Evolutionary conservation across 2,888 invertebrate genomes (phyloP).

Genomic region (Lymantria monacha): DNA sequence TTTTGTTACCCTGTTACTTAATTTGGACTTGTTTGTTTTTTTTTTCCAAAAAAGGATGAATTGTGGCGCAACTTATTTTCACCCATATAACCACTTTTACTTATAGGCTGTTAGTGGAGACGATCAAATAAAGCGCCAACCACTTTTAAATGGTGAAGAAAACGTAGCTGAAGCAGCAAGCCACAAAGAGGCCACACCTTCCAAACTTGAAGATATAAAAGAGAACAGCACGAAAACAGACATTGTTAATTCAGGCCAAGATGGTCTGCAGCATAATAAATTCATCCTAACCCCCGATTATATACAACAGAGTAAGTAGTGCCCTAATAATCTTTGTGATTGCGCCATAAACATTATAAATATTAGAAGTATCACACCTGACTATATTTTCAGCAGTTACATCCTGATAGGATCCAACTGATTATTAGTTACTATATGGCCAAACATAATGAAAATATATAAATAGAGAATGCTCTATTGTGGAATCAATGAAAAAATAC

Average conservation of each 20-base stretch:
- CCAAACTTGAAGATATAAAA: slow-evolving; percentile 65
- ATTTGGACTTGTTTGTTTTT: slow-evolving; percentile 9
- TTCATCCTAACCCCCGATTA: slow-evolving; percentile 96
- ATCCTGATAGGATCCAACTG: too few relatives aligned
- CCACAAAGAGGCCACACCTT: slow-evolving; percentile 64
- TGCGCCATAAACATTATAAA: not conserved
- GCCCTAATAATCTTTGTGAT: not conserved
- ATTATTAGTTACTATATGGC: too few relatives aligned
- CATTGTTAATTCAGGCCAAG: slow-evolving; percentile 58
- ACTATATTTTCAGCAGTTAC: too few relatives aligned
- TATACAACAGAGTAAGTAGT: slow-evolving; percentile 94
- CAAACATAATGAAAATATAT: too few relatives aligned
- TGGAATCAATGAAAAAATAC: too few relatives aligned
- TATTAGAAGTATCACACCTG: not conserved
- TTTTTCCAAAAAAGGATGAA: slow-evolving; percentile 8
- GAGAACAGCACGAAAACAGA: slow-evolving; percentile 69
- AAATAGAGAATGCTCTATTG: too few relatives aligned
- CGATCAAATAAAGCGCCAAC: slow-evolving; percentile 59
- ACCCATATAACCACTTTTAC: slow-evolving; percentile 41
- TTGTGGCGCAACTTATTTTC: slow-evolving; percentile 20
- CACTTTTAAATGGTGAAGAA: slow-evolving; percentile 71
- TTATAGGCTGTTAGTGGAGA: slow-evolving; percentile 68
- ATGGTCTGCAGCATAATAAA: slow-evolving; percentile 69
- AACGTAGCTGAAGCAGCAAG: slow-evolving; percentile 65
- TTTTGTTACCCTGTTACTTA: slow-evolving; percentile 37